phyloP scores from a whole-genome alignment of 2,888 invertebrate species.

The Spilarctia lutea region DNA sequence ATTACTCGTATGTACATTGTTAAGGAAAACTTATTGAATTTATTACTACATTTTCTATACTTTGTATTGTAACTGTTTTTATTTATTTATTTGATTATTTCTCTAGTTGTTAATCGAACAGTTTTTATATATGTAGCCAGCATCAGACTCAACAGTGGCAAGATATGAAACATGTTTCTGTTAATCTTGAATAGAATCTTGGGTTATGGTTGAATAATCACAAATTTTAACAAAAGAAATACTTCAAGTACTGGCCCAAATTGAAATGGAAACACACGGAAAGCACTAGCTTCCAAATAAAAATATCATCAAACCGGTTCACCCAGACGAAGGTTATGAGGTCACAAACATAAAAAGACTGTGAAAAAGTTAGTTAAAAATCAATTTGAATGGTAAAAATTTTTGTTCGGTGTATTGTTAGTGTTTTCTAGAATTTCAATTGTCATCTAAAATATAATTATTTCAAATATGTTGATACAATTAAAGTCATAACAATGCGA shows the following conservation, averaged over 20 bases:
- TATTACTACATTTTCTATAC: not conserved
- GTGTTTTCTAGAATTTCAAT: not conserved
- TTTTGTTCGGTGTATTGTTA: not conserved
- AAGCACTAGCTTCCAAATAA: too few relatives aligned
- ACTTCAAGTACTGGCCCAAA: too few relatives aligned
- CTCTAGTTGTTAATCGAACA: not conserved
- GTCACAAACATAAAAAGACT: too few relatives aligned
- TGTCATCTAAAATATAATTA: not conserved
- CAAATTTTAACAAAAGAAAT: too few relatives aligned
- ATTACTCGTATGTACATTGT: not conserved
- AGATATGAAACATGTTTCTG: not conserved
- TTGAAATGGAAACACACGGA: too few relatives aligned
- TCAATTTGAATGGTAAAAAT: not conserved
- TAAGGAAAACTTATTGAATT: not conserved
- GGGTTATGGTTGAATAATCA: not conserved
- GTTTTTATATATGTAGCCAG: not conserved
- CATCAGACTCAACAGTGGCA: not conserved
- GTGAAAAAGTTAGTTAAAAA: not conserved
- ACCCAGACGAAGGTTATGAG: too few relatives aligned
- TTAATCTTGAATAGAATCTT: not conserved
- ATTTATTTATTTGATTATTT: not conserved
- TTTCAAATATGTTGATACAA: constrained; percentile 3
- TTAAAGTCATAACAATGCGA: constrained; percentile 4
- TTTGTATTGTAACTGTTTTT: not conserved
- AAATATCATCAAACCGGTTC: too few relatives aligned